Conservation (phyloP, 2,888 invertebrate species). For the Andricus quercusramuli region DNA sequence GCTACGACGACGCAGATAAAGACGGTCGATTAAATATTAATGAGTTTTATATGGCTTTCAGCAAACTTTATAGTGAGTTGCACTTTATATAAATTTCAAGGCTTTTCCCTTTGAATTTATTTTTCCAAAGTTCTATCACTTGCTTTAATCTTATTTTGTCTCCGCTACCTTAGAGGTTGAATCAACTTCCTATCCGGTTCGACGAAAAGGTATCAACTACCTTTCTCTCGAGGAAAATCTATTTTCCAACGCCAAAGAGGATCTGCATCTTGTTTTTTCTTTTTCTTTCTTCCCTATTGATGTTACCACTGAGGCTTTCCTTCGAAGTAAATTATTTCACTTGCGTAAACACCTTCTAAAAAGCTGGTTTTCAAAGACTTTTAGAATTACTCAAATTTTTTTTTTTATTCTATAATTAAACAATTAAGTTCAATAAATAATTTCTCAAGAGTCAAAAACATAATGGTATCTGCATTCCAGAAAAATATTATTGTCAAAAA, state of each 20-base stretch:
- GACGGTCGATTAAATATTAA: conserved; percentile 85
- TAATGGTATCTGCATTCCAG: no score
- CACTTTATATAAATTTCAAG: conserved; percentile 6
- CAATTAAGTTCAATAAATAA: no score
- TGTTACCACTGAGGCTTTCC: neutral
- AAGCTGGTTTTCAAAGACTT: no score
- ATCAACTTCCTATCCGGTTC: neutral
- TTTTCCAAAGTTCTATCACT: neutral
- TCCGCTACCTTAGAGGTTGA: neutral
- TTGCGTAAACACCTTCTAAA: neutral
- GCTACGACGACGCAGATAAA: conserved; percentile 85
- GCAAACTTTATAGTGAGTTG: conserved; percentile 86
- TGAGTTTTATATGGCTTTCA: conserved; percentile 88
- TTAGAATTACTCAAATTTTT: no score
- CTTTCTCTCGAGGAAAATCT: conserved; percentile 8
- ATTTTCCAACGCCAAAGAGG: neutral
- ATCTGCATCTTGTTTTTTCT: conserved; percentile 8
- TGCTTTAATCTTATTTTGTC: conserved; percentile 2
- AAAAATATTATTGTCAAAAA: no score
- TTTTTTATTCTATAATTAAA: no score
- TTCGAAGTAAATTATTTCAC: neutral
- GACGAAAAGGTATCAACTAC: neutral
- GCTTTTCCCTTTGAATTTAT: neutral
- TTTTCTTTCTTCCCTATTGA: conserved; percentile 4
- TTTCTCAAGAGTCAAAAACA: no score